A percentile compares a stretch with the other conserved stretches of the same genome.
Conservation (phyloP, 2,113 vertebrate genomes). For the Crotalus viridis region DNA sequence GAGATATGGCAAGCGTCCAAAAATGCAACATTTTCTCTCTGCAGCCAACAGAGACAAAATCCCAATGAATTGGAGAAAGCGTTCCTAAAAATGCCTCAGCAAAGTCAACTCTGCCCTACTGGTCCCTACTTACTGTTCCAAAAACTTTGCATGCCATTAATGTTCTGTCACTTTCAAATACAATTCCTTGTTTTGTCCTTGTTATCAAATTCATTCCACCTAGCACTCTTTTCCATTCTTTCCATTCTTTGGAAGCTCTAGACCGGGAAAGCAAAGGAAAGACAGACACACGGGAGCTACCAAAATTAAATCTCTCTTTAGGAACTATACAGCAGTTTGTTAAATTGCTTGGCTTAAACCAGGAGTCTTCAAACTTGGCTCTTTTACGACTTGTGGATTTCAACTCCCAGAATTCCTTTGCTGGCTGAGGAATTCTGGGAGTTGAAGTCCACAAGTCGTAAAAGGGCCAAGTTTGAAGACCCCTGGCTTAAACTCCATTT, state of each 20-base stretch:
- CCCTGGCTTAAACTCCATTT: constrained; percentile 7
- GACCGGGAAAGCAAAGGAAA: constrained; percentile 23
- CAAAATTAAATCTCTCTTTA: neutral
- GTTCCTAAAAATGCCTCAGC: constrained; percentile 8
- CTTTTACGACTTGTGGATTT: too few species aligned
- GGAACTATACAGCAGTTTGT: neutral
- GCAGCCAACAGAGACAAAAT: constrained; percentile 9
- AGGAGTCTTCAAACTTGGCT: too few species aligned
- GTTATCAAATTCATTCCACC: neutral
- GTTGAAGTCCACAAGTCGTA: too few species aligned
- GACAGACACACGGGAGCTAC: neutral
- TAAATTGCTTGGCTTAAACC: constrained; percentile 13
- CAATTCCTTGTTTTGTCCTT: neutral
- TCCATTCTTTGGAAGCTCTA: neutral
- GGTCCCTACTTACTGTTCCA: neutral
- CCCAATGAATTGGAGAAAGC: neutral
- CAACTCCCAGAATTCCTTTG: too few species aligned
- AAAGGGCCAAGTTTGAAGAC: too few species aligned
- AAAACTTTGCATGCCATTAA: neutral
- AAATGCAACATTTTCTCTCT: constrained; percentile 26
- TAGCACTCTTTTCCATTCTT: constrained; percentile 4
- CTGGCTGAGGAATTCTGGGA: too few species aligned
- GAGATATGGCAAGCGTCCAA: constrained; percentile 29
- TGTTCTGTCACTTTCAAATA: neutral
- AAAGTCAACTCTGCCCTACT: neutral